Evolutionary conservation across 1,140 invertebrate species (phyloP).

Genomic region (Heliconius melpomene): DNA sequence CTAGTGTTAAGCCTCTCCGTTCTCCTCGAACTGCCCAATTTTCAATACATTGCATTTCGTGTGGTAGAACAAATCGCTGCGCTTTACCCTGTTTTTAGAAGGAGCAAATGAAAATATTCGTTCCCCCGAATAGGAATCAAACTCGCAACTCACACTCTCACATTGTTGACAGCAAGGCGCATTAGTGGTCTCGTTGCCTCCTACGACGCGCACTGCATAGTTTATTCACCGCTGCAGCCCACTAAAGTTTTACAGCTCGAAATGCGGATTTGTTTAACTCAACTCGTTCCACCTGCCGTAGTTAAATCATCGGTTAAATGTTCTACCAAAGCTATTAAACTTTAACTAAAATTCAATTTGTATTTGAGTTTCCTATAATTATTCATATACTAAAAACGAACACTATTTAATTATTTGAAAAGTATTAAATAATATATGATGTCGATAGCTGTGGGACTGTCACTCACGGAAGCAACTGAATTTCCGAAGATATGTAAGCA

Average conservation of each 20-base stretch:
- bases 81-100: not conserved
- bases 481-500: no score
- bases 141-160: no score
- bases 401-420: no score
- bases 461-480: no score
- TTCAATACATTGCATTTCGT: not conserved
- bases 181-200: no score
- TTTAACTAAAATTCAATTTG: not conserved
- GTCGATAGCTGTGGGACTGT: no score
- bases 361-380: not conserved
- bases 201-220: not conserved
- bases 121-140: not conserved
- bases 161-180: no score
- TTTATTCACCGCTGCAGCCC: not conserved
- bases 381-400: not conserved
- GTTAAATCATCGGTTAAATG: conserved; percentile 1
- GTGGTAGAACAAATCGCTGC: not conserved
- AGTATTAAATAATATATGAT: no score
- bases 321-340: conserved; percentile 1
- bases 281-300: not conserved
- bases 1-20: no score
- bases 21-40: no score
- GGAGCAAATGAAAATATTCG: not conserved
- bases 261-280: conserved; percentile 4
- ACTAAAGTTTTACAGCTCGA: conserved; percentile 7